Base-by-base conservation (phyloP, 1,140 invertebrate species). In the Ericerus pela region DNA sequence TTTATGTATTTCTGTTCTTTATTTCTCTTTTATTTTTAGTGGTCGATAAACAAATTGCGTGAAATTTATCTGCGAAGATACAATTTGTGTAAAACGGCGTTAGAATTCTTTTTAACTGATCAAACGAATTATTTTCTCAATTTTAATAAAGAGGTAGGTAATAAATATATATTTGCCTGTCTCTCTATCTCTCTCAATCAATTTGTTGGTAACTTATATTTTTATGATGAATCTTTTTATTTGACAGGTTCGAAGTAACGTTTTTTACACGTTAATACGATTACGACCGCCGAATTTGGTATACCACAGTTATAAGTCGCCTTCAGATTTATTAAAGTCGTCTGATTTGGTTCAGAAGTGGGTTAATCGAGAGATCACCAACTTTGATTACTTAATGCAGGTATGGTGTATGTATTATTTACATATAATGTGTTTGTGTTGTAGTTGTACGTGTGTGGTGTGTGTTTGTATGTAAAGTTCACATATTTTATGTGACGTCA, bases 111-210 rank as follows among this genome's bases (percentile, higher is more conserved):
- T 62, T 64, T 82, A 5, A 69, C 78, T 38, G 78, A 82, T 64
- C 78, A 80, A 63, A 80, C 78, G 0, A 81, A 78, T 60, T 81
- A 79, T 62, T 81, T 82, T 65, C 68, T 82, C 16, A 81, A 82
- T 63, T 81, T 82, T 60, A 73, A 75, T 11, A 75, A 74, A 33
- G 79, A 78, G 68, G 78, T 80, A 65, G 58, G 58, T 60, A 37
- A 11, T 3, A 41, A 20, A 3, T 8, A 18, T 29, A 8, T 31
- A 41, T 53, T 10, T 38, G n/a, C 29, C 2, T 10, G 6, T 2
- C 29, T 28, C 16, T 26, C 16, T 2, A 16, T 41, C 43, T 58
- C 52, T n/a, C 20, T 11, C 14, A 18, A 31, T 47, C 29, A 55
- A 51, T 63, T 12, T 36, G 52, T 47, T 43, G 29, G 27, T 51